phyloP scores from a whole-genome alignment of 2,888 invertebrate genomes.

The Chloromyia formosa region DNA sequence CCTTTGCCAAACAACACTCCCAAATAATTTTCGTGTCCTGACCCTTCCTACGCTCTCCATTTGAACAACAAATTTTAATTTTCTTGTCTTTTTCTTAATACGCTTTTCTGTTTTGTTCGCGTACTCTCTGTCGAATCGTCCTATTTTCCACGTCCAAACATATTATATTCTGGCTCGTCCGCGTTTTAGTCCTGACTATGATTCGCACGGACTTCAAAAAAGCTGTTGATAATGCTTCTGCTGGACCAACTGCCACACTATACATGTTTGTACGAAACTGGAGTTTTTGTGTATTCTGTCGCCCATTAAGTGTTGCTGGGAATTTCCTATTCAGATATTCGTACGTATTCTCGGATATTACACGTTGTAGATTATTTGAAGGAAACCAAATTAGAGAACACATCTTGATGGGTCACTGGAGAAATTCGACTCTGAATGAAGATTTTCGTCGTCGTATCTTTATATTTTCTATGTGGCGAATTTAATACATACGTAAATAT shows the following conservation, averaged over 20 bases:
- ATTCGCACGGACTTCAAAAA: neutral
- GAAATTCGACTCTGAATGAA: neutral
- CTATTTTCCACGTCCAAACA: neutral
- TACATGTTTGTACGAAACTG: no score
- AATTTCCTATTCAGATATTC: constrained; percentile 13
- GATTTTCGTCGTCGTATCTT: neutral
- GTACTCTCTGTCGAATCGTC: neutral
- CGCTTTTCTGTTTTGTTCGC: neutral
- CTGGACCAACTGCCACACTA: no score
- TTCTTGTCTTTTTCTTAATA: constrained; percentile 22
- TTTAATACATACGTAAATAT: constrained; percentile 7
- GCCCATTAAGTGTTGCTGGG: constrained; percentile 1
- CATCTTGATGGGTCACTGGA: constrained; percentile 16
- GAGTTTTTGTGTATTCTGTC: constrained; percentile 16
- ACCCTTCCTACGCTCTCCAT: no score
- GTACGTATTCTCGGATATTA: no score
- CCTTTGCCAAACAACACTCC: no score
- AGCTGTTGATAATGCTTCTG: neutral
- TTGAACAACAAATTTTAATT: constrained; percentile 27
- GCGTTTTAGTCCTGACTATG: neutral
- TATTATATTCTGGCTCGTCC: neutral
- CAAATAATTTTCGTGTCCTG: no score
- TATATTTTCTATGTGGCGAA: constrained; percentile 2
- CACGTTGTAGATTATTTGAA: neutral
- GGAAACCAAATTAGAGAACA: neutral